Base-by-base conservation (phyloP, 2,797 vertebrate genomes). In the Margarornis squamiger region DNA sequence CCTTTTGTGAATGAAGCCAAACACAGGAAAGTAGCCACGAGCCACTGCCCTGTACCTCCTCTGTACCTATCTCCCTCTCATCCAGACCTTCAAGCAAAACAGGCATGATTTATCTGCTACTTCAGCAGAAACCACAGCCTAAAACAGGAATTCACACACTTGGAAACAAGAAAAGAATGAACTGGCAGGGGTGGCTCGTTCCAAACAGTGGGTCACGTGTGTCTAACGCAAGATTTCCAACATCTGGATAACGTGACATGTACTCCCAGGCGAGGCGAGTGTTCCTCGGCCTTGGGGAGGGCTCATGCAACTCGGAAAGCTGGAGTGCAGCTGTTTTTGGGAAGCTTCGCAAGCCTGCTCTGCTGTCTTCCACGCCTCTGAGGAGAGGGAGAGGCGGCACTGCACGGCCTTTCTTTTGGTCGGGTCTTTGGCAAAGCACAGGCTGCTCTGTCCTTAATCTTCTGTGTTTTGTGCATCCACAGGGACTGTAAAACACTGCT, bases 111-210 rank as follows among this genome's bases (percentile, higher is more conserved):
- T 95, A 95, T 84, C 90, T 92, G 96, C 95, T 86, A 66, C 85
- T 97, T 95, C 95, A 97, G 96, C 94, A 97, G 92, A 96, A 97
- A 95, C 75, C 92, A 66, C 90, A 89, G 89, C 86, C 86, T 81
- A 12, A 63, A 93, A 79, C 84, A 72, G 51, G 86, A 90, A 94
- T 89, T 94, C 93, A 94, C 86, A 96, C 89, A 74, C 92, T 96
- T 95, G 95, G 92, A 95, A 97, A 95, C 34, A 74, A 95, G 86
- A 92, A 94, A 96, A 95, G 66, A 71, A 18, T 13, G 68, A 91
- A 1, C 93, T 90, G 75, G 75, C 92, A 93, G 77, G 67, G 68
- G 84, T 55, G 75, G 85, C 83, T 54, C 8, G 0, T 61, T 86
- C 92, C 95, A 95, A 93, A 63, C 96, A 76, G 87, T 45, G 61